A percentile compares a stretch with the other conserved stretches of the same genome.
These are phyloP conservation scores for Petromus typicus DNA, from an alignment of 2,113 vertebrate genomes.

Conservation along the genomic window DNA sequence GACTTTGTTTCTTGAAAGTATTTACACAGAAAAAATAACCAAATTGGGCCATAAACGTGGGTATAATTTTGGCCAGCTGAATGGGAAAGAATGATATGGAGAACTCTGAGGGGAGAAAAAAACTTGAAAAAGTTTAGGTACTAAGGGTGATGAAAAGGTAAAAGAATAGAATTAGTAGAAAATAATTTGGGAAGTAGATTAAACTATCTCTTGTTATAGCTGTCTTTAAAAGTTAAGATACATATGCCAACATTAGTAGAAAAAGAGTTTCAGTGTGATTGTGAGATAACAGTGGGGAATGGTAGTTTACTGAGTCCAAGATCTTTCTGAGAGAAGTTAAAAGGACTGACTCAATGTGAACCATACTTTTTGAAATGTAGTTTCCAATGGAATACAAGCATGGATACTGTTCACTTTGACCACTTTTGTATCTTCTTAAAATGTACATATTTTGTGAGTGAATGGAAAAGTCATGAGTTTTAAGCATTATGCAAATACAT, in stretches of 20 bases:
- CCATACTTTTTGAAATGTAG: not conserved
- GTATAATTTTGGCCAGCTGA: not conserved
- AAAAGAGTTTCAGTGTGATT: not conserved
- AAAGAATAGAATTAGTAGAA: not conserved
- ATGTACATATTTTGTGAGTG: not conserved
- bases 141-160: not conserved
- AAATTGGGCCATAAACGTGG: not conserved
- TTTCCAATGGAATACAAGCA: not conserved
- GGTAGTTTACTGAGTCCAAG: not conserved
- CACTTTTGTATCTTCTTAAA: not conserved
- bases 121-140: not conserved
- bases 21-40: not conserved
- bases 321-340: not conserved
- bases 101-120: not conserved
- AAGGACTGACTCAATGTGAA: not conserved
- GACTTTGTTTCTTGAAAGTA: not conserved
- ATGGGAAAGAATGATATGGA: not conserved
- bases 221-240: not conserved
- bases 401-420: not conserved
- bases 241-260: not conserved
- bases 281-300: not conserved
- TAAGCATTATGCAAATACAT: not conserved
- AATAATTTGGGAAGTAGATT: not conserved
- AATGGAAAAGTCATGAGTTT: not conserved
- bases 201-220: not conserved